Percentiles rank a stretch among this genome's conserved stretches.
Conservation (phyloP, 2,113 vertebrate species). For the Coregonus clupeaformis region DNA sequence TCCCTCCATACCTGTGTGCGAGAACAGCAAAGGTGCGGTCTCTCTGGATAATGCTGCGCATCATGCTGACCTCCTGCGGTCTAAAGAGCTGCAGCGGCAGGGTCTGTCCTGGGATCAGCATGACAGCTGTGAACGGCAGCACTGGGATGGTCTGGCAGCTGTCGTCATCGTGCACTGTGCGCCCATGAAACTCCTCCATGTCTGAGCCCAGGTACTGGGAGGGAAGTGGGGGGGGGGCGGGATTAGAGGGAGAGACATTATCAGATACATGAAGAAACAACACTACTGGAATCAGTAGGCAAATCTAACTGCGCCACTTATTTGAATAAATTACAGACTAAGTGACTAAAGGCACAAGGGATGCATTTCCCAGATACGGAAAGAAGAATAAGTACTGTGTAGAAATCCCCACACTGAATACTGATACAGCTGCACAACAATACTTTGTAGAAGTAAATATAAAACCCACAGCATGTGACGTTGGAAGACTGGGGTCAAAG, state of each 20-base stretch:
- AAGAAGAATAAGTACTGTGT: no score
- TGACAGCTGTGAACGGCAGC: conserved; percentile 85
- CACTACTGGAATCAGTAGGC: background rate
- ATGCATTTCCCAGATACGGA: no score
- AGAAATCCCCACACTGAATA: no score
- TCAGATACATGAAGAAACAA: background rate
- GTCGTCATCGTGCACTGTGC: conserved; percentile 93
- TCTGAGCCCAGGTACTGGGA: conserved; percentile 91
- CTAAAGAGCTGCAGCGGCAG: conserved; percentile 92
- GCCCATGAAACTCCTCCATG: conserved; percentile 97
- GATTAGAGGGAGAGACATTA: background rate
- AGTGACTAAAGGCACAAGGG: no score
- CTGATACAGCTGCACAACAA: no score
- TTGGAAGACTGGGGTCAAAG: conserved; percentile 95
- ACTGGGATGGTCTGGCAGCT: conserved; percentile 93
- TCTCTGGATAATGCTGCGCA: conserved; percentile 89
- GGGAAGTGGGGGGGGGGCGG: conserved; percentile 1
- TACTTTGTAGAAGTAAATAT: background rate
- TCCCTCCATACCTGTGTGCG: conserved; percentile 84
- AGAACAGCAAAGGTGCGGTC: conserved; percentile 97
- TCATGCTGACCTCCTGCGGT: conserved; percentile 98
- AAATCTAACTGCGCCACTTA: background rate
- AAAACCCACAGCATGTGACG: conserved; percentile 86
- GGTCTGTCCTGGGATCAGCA: conserved; percentile 94
- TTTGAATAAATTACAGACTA: background rate